Base-by-base conservation (phyloP, 2,113 vertebrate species). In the Gadus chalcogrammus region DNA sequence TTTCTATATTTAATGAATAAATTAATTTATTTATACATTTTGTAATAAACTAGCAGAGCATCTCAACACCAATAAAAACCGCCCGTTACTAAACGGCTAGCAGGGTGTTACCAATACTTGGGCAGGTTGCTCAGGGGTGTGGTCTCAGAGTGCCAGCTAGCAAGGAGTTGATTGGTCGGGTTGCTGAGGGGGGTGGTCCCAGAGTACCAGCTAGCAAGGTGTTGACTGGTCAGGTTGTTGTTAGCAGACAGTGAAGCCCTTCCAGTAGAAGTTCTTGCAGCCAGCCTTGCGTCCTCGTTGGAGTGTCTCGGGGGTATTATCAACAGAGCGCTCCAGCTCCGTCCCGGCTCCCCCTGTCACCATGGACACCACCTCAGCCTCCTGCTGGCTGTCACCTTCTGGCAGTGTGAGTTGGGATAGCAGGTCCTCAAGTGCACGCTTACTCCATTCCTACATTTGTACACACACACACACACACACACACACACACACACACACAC, bases 201-300 rank as follows among this genome's bases (percentile, higher is more conserved):
- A 48, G 42, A 48, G 42, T 48, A 48, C 8, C 72, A 77, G 66
- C 69, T 24, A 70, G 55, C 42, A n/a, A 22, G 72, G 71, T 75
- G 75, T 69, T 81, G 79, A 80, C 81, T 88, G 83, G 83, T 79
- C 68, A 48, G 42, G 2, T 0, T 11, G 17, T n/a, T 27, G 59
- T 69, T 77, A 93, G 68, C 93, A 93, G 79, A 90, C 90, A 65
- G 91, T 93, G 78, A 88, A 88, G 35, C 91, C 92, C 67, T 93
- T 93, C 93, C 93, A 93, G 84, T 91, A 93, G 87, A 93, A 93
- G 85, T 92, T 93, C 81, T 91, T 93, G 87, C 92, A 94, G 72
- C 91, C 90, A 0, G 90, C 88, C 78, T 93, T 94, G 42, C 91
- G 90, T 28, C 93, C 90, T 0, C 90, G 88, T 2, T 88, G 81